Percentiles rank a stretch among this genome's conserved stretches.
Evolutionary conservation across 2,888 invertebrate genomes (phyloP).

Genomic region (Tubulanus polymorphus): DNA sequence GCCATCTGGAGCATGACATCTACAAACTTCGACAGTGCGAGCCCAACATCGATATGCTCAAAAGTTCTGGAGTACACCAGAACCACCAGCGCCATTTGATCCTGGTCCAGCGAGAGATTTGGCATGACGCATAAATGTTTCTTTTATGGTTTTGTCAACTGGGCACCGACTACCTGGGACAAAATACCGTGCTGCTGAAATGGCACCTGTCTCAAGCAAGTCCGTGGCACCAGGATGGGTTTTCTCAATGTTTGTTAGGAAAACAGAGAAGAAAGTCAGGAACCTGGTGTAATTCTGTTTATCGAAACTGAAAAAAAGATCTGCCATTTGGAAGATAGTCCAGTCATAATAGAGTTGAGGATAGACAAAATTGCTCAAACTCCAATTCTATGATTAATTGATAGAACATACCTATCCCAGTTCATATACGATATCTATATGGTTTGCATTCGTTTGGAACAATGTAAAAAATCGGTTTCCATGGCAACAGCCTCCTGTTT

Average conservation of each 20-base stretch:
- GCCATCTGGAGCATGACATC: constrained; percentile 12
- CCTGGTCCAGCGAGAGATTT: constrained; percentile 17
- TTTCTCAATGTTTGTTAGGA: constrained; percentile 20
- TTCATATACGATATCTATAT: no score
- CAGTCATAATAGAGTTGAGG: no score
- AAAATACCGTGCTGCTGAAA: constrained; percentile 25
- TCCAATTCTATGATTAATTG: no score
- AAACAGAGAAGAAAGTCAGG: constrained; percentile 17
- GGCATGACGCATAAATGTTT: constrained; percentile 7
- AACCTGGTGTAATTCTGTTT: constrained; percentile 24
- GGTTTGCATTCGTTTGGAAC: no score
- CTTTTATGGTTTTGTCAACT: constrained; percentile 22
- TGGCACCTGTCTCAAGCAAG: constrained; percentile 17
- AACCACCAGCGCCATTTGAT: constrained; percentile 15
- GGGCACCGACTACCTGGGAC: constrained; percentile 22
- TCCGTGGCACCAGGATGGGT: constrained; percentile 20
- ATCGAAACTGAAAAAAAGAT: constrained; percentile 21
- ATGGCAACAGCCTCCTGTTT: no score
- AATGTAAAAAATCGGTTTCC: no score
- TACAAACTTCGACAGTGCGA: constrained; percentile 4
- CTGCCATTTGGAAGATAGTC: not conserved
- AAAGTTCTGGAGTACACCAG: constrained; percentile 17
- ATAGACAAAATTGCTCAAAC: no score
- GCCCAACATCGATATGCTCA: constrained; percentile 21
- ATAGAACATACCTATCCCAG: no score